Base-by-base conservation (phyloP, 2,113 vertebrate genomes). In the Argyrosomus japonicus region DNA sequence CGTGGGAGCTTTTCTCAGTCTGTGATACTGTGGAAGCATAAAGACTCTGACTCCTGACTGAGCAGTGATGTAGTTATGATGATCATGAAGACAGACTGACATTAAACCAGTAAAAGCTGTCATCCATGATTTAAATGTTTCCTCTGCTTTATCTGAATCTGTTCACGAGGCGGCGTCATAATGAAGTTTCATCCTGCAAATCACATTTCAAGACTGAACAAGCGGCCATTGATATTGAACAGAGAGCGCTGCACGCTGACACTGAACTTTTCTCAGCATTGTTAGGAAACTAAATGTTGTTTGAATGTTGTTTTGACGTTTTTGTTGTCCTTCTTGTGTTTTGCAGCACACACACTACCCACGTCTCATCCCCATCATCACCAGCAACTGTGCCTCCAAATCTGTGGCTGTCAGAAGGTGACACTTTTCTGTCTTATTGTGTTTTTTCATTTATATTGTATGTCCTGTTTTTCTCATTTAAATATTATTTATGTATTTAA, bases 361-460 rank as follows among this genome's bases (percentile, higher is more conserved):
- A n/a, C 96, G 97, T 47, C 97, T 99, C 79, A 97, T 99, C 91
- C 98, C 98, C 87, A 96, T 99, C 95, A 97, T 99, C 94, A 97
- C 96, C 91, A 97, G 96, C 95, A 97, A 96, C 95, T 99, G 98
- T 86, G 95, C 94, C 27, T 97, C 96, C 82, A 99, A 99, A 88
- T 98, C 97, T 74, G 98, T 99, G 94, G 96, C 96, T 3, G 96
- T 99, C 81, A 95, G 98, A 75, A 96, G 98, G 98, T 99, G 70
- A 93, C 51, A 12, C 10, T 12, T 45, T 45, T 45, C 43, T 45
- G 84, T 15, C 48, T 53, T 3, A 2, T n/a, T 54, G 27, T 0
- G 15, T 61, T 19, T 1, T 23, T 47, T 40, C 3, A 53, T 17
- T 8, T 25, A n/a, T 56, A 8, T 14, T 47, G 9, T 14, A 47